Evolutionary conservation across 2,888 invertebrate species (phyloP).

Genomic region (Pterobdella sp.): DNA sequence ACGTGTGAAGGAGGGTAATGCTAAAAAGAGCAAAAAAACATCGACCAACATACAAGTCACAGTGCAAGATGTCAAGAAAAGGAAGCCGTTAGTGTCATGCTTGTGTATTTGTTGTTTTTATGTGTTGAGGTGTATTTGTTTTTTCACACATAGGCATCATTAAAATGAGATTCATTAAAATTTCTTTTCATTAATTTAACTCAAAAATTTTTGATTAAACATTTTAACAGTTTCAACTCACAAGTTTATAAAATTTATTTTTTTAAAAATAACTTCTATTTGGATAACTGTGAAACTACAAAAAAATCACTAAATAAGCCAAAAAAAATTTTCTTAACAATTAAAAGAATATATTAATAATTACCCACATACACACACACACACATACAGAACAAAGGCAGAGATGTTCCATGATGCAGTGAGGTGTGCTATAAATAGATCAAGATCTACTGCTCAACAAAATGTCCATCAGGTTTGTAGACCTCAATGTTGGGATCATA

Average conservation of each 20-base stretch:
- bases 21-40: neutral
- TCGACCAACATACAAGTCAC: neutral
- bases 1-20: neutral
- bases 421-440: conserved; percentile 21
- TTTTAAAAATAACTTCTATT: too few relatives aligned
- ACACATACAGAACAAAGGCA: conserved; percentile 5
- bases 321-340: too few relatives aligned
- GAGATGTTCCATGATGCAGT: conserved; percentile 22
- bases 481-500: too few relatives aligned
- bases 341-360: too few relatives aligned
- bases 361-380: too few relatives aligned
- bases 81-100: neutral
- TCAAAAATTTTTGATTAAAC: too few relatives aligned
- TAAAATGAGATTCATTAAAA: neutral
- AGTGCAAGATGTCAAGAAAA: neutral
- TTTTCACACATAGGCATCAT: too few relatives aligned
- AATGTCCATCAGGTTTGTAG: conserved; percentile 9
- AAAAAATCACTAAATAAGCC: too few relatives aligned
- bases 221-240: too few relatives aligned
- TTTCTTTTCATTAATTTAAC: neutral
- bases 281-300: too few relatives aligned
- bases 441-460: neutral
- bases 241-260: too few relatives aligned
- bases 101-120: neutral
- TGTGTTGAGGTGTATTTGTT: too few relatives aligned